Base-by-base conservation (phyloP, 2,113 vertebrate genomes). In the Thamnophis sirtalis region DNA sequence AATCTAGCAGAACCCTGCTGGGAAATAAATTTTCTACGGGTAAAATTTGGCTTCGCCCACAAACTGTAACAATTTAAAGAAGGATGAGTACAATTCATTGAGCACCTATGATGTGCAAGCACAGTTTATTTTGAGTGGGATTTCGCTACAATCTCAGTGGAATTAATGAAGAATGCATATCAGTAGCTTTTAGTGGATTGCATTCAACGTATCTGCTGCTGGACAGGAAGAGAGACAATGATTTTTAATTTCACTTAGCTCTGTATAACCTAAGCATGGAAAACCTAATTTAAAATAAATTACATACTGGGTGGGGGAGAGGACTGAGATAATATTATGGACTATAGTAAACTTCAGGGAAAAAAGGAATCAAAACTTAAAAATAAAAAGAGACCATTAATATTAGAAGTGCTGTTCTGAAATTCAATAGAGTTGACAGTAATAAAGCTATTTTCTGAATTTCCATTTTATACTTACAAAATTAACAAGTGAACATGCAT, bases 361-460 rank as follows among this genome's bases (percentile, higher is more conserved):
- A 96, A 95, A 95, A 95, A 50, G 0, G 86, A 93, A 91, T 53
- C 86, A 93, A 84, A 1, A 93, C 84, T 88, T 89, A 17, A 94
- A 94, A 60, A 58, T 95, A 92, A 88, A 88, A n/a, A 95, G 60
- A 95, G 93, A 91, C 53, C 92, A 95, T 96, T 95, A 96, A 95
- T 91, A 92, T 84, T 26, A 95, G 93, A 86, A 93, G 93, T 90
- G 84, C 15, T 13, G 1, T 56, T 86, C 87, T 95, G 94, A 96
- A 95, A 96, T 95, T 94, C 93, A 93, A 92, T 93, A 92, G 93
- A 94, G 53, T 88, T 97, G 93, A 94, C 94, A 94, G 92, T 91
- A 91, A 91, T 91, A 95, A 95, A 89, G 93, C 89, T 95, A 50
- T 63, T 95, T 60, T 94, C 56, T 89, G 92, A 89, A 84, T 68